A percentile compares a stretch with the other conserved stretches of the same genome.
phyloP scores from a whole-genome alignment of 2,797 vertebrate genomes.

The Chanos chanos region DNA sequence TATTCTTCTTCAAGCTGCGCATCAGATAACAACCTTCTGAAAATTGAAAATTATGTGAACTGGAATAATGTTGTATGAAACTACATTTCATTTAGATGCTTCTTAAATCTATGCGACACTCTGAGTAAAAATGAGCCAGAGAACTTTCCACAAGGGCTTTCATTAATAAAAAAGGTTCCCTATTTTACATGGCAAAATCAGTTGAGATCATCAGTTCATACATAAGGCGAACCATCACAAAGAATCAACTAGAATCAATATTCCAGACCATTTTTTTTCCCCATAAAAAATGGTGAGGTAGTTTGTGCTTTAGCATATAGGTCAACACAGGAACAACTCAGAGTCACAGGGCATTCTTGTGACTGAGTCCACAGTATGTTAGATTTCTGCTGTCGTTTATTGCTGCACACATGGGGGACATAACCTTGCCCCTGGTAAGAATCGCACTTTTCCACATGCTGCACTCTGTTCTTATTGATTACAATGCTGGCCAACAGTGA shows the following conservation, averaged over 20 bases:
- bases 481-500: neutral
- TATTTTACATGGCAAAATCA: no score
- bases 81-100: no score
- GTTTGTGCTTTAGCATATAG: neutral
- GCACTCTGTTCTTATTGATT: constrained; percentile 3
- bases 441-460: neutral
- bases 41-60: constrained; percentile 8
- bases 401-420: neutral
- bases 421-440: constrained; percentile 30
- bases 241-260: no score
- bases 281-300: neutral
- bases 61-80: neutral
- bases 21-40: constrained; percentile 21
- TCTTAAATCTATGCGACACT: neutral
- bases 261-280: no score
- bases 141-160: no score
- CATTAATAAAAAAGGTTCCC: no score
- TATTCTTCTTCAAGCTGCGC: neutral
- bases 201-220: no score
- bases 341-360: neutral
- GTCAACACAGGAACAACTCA: neutral
- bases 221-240: no score
- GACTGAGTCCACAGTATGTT: neutral
- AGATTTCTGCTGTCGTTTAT: neutral
- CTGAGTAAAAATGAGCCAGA: no score